Evolutionary conservation across 2,113 vertebrate species (phyloP).

Genomic region (Tragelaphus scriptus): DNA sequence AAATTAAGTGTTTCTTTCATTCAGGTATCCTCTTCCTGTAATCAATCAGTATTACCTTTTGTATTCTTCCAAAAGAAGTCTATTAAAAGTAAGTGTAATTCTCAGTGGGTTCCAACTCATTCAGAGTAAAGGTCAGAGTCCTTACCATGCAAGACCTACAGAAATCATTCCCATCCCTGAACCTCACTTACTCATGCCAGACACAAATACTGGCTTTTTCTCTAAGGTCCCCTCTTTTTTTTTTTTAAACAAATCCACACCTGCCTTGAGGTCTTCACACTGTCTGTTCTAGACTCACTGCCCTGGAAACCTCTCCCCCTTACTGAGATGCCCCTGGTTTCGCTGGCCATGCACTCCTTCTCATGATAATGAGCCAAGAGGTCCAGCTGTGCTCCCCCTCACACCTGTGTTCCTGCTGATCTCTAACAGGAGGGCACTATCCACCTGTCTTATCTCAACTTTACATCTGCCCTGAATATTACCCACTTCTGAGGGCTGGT

Average conservation of each 20-base stretch:
- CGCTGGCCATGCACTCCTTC: rapidly evolving
- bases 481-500: background rate
- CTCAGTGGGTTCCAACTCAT: background rate
- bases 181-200: background rate
- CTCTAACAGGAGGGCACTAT: background rate
- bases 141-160: background rate
- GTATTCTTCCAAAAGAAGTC: background rate
- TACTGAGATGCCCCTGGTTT: background rate
- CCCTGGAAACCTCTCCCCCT: background rate
- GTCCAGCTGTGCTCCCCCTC: background rate
- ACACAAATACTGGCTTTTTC: background rate
- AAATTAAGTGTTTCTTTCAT: background rate
- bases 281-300: background rate
- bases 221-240: background rate
- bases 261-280: background rate
- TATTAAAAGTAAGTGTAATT: background rate
- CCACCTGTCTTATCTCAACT: background rate
- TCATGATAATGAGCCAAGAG: background rate
- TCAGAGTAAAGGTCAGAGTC: background rate
- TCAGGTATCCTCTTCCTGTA: background rate
- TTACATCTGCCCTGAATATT: background rate
- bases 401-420: background rate
- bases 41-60: background rate
- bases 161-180: background rate
- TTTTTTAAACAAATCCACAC: background rate